A percentile compares a stretch with the other conserved stretches of the same genome.
Evolutionary conservation across 35 echinoderm and acorn worm species (phyloP).

Genomic region (Apostichopus parvimensis): DNA sequence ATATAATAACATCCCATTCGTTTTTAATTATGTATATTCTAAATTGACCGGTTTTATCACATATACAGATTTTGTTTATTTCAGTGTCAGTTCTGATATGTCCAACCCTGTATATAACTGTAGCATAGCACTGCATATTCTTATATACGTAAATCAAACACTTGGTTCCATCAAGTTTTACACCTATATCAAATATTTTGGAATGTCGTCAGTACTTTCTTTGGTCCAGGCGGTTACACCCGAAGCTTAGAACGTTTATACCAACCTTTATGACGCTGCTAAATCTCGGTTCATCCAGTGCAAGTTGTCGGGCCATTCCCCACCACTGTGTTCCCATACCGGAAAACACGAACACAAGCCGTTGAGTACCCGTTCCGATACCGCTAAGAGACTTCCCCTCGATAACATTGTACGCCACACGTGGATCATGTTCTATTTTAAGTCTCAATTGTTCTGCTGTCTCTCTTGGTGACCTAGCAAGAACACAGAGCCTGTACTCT

Average conservation of each 20-base stretch:
- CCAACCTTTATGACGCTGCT: slow-evolving; percentile 89
- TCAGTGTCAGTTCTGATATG: too few species aligned
- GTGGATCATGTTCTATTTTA: slow-evolving; percentile 83
- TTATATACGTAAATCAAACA: too few species aligned
- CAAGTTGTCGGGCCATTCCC: slow-evolving; percentile 96
- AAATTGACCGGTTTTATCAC: too few species aligned
- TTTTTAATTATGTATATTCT: too few species aligned
- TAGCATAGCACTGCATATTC: too few species aligned
- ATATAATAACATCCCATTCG: too few species aligned
- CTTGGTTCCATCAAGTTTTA: too few species aligned
- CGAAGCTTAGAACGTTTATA: neutral
- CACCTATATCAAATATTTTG: too few species aligned
- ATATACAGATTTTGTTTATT: too few species aligned
- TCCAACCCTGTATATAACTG: too few species aligned
- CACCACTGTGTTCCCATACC: slow-evolving; percentile 99
- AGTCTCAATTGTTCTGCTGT: slow-evolving; percentile 79
- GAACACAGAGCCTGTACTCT: slow-evolving; percentile 75
- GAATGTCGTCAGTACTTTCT: too few species aligned
- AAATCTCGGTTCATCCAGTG: slow-evolving; percentile 81
- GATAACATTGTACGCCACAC: slow-evolving; percentile 83
- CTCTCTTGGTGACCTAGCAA: slow-evolving; percentile 77
- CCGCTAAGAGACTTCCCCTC: slow-evolving; percentile 86
- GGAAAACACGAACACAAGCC: slow-evolving; percentile 94
- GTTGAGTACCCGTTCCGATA: slow-evolving; percentile 51
- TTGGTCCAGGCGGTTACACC: too few species aligned